Base-by-base conservation (phyloP, 2,113 vertebrate species). In the Melanostigma gelatinosum region DNA sequence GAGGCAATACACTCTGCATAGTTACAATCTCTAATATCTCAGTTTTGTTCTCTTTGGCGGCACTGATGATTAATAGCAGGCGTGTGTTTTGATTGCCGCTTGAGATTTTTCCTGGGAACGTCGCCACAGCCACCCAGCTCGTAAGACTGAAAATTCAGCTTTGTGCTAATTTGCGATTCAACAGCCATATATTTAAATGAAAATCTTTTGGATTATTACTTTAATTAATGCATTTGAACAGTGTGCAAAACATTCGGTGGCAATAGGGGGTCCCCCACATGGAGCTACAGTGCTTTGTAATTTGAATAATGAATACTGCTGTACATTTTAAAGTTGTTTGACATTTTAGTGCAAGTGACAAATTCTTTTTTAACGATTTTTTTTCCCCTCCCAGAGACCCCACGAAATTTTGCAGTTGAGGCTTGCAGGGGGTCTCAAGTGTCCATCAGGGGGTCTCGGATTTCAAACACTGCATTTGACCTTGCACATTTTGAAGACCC, bases 401-500 rank as follows among this genome's bases (percentile, higher is more conserved):
- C n/a, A 57, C 4, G 2, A 27, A 13, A 11, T 15, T 27, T 57
- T 58, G 55, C 24, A 12, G 24, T 58, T 29, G 12, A 58, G 24
- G 55, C 55, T 58, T 58, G 24, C 27, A 58, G 24, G 55, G 11
- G 24, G 24, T 29, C 24, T 29, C 11, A 29, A 6, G 55, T 29
- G 24, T 58, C 55, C 6, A 29, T 58, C 24, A 8, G 54, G 24
- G n/a, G 55, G 55, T 58, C 55, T 58, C 55, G 13, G 12, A 58
- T 58, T 58, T 58, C 55, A 27, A 27, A 15, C 42, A 44, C 58
- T 34, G 40, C 24, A 84, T 66, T 79, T 63, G 62, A 72, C 8
- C 67, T 71, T 46, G 76, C 13, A 66, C 34, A 77, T 69, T 1
- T 22, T 77, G 5, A 67, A 27, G 34, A 42, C 3, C 52, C 13